Base-by-base conservation (phyloP, 2,797 vertebrate genomes). In the Callimico goeldii region DNA sequence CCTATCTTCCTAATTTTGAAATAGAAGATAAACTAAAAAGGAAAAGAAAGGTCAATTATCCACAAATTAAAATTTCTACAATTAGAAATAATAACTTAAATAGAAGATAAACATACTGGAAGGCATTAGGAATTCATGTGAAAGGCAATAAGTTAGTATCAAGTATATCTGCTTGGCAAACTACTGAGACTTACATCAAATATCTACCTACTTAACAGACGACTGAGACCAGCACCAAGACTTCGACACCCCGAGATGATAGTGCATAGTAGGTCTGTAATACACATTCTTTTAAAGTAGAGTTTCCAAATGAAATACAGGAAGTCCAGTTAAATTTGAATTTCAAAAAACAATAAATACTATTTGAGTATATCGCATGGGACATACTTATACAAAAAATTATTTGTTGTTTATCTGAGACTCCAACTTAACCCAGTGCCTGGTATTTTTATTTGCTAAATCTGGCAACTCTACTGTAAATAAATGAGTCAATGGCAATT, bases 181-280 rank as follows among this genome's bases (percentile, higher is more conserved):
- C 67, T 70, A 70, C 19, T 0, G 4, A 70, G 67, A 36, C n/a
- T 11, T 36, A 70, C 20, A 36, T 36, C 19, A n/a, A 11, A 2
- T 0, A 1, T 6, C 50, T 39, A 2, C 48, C 22, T 50, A 8
- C 12, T 7, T 8, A 12, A 48, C 61, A 36, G 33, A 1, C 1
- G 4, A 33, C 33, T 2, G 33, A 19, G 73, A 2, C 3, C 1
- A 9, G 2, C 4, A 14, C 2, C 20, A 2, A 36, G 28, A 36
- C 17, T 8, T 1, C 6, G 4, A 1, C 8, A 12, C 41, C 30
- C 14, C 0, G 20, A 48, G 36, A 28, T 7, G 6, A 17, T 1
- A 2, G 52, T 0, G 12, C 4, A 0, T 0, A 28, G 28, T 0
- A 4, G 9, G 2, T 4, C 33, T 1, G 0, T 15, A 14, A 1